Conservation (phyloP, 2,888 invertebrate genomes). For the Pristionchus fissidentatus region DNA sequence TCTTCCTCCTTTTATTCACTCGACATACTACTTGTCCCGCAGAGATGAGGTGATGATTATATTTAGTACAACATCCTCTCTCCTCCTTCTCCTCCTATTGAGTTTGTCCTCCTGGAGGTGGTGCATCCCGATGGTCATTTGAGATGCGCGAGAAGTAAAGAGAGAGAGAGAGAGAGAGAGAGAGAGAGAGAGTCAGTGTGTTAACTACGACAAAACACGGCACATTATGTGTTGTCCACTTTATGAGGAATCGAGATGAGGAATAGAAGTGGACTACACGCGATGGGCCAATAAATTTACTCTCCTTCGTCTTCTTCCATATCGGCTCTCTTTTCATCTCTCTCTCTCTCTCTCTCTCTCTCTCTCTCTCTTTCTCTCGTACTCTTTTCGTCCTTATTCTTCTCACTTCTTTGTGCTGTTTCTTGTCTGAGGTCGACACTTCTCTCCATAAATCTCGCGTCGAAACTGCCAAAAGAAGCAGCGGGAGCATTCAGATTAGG, state of each 20-base stretch:
- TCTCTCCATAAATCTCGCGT: slow-evolving; percentile 2
- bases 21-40: not conserved
- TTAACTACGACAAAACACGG: slow-evolving; percentile 38
- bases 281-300: slow-evolving; percentile 35
- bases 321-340: not conserved
- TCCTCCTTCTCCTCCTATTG: slow-evolving; percentile 7
- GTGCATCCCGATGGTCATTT: slow-evolving; percentile 13
- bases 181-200: not conserved
- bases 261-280: slow-evolving; percentile 3
- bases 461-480: slow-evolving; percentile 17
- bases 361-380: not conserved
- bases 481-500: slow-evolving; percentile 17
- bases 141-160: not conserved
- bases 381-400: not conserved
- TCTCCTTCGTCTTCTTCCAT: slow-evolving; percentile 19
- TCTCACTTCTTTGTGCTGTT: not conserved
- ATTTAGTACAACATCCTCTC: slow-evolving; percentile 5
- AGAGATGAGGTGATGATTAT: slow-evolving; percentile 6
- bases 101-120: slow-evolving; percentile 16
- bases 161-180: not conserved
- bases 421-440: not conserved
- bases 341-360: not conserved
- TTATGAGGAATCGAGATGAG: not conserved
- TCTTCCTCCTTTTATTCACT: not conserved
- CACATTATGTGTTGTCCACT: slow-evolving; percentile 30